Percentiles rank a stretch among this genome's conserved stretches.
Conservation (phyloP, 2,797 vertebrate genomes). For the Poeciliopsis infans region DNA sequence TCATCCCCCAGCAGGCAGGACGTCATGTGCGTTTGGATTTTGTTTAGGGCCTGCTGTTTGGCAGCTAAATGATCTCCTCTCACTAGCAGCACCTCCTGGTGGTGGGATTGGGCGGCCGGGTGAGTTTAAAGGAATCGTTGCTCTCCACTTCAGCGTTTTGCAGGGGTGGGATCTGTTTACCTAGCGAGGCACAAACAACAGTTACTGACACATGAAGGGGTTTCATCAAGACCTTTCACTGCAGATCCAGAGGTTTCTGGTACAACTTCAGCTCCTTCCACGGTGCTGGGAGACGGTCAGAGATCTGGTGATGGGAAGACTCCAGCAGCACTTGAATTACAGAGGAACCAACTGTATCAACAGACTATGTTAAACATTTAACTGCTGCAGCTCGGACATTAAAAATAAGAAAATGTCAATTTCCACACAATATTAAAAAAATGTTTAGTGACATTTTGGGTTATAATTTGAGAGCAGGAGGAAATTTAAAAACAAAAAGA, state of each 20-base stretch:
- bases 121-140: constrained; percentile 90
- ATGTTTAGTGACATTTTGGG: too few species aligned
- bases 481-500: too few species aligned
- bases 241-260: neutral
- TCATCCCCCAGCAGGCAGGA: constrained; percentile 36
- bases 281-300: neutral
- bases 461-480: too few species aligned
- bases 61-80: constrained; percentile 12
- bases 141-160: constrained; percentile 89
- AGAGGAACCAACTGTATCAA: neutral
- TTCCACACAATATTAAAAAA: too few species aligned
- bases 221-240: neutral
- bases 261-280: neutral
- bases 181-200: constrained; percentile 76
- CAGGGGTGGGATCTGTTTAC: constrained; percentile 93
- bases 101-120: constrained; percentile 76
- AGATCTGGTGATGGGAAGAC: neutral
- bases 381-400: too few species aligned
- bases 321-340: neutral
- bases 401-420: too few species aligned
- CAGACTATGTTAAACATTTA: neutral
- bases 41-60: neutral
- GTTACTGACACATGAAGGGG: neutral
- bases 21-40: constrained; percentile 51
- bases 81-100: constrained; percentile 91